Evolutionary conservation across 1,140 invertebrate species (phyloP), one percentile per base, ranked within the genome.

Genomic region (Grapholita molesta): DNA sequence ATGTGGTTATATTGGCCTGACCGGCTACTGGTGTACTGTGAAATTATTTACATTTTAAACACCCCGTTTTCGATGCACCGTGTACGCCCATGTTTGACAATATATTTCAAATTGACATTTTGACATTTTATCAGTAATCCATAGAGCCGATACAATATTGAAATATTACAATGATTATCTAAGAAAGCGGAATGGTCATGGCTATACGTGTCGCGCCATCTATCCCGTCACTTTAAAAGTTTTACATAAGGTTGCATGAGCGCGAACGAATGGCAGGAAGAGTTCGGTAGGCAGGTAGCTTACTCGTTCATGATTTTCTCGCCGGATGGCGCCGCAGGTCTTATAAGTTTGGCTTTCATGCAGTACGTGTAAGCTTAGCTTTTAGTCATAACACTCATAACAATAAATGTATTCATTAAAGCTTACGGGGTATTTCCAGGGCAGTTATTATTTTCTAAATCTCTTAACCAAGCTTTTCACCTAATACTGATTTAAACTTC

Each of bases 1-100:
- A 48, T 48, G 6, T 48, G 42, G 18, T 21, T 6, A 8, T 15
- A 18, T 15, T 15, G 25, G 65, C 21, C 23, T 21, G 61, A 71
- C 38, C 65, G 66, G 65, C 38, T 53, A 48, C 42, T 48, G 42
- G 42, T 48, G 42, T 48, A 21, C 67, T 73, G 23, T 52, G 48
- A 18, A 64, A 18, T 42, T 75, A 75, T 74, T 74, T 75, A 78
- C 79, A 80, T 84, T 76, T 77, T 80, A 74, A 32, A 68, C 25
- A 64, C 55, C 74, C n/a, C 55, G 24, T 52, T 68, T 65, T 28
- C 69, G 68, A 66, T 69, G 64, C 33, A 73, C 69, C 67, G 66
- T 69, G 64, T 28, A 73, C 72, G 64, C 73, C 79, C 82, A 82
- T 84, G 74, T 82, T 84, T 28, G 21, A 38, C 48, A 57, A 64